A percentile compares a stretch with the other conserved stretches of the same genome.
Conservation (phyloP, 2,113 vertebrate species). For the Calypte anna region DNA sequence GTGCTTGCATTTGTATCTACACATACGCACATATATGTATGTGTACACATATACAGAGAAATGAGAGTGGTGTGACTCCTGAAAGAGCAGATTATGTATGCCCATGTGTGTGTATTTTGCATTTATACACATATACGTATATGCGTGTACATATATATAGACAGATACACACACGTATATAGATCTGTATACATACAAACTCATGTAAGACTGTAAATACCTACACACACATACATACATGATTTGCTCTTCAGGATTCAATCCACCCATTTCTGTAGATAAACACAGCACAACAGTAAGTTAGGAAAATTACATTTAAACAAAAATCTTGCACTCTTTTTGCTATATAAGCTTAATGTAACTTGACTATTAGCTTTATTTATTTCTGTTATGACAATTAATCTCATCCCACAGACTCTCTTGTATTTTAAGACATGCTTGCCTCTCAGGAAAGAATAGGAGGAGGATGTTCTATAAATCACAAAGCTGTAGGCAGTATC, state of each 20-base stretch:
- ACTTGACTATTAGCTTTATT: not conserved
- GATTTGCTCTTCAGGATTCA: not conserved
- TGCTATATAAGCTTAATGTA: not conserved
- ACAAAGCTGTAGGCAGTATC: not conserved
- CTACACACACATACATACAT: not conserved
- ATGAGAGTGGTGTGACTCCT: not conserved
- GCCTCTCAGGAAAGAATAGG: not conserved
- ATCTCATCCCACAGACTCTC: not conserved
- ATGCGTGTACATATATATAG: not conserved
- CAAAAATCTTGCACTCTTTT: not conserved
- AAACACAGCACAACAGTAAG: not conserved
- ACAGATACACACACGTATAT: not conserved
- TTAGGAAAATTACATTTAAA: not conserved
- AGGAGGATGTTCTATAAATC: constrained; percentile 17
- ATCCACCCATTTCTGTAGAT: not conserved
- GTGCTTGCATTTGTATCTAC: not conserved
- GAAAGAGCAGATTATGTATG: not conserved
- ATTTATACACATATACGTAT: not conserved
- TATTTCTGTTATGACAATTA: not conserved
- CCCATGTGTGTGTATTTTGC: not conserved
- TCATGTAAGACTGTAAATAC: not conserved
- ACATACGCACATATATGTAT: not conserved
- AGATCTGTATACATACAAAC: not conserved
- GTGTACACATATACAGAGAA: not conserved
- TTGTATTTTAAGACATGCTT: not conserved